Conservation (phyloP, 1,140 invertebrate genomes). For the Drosophila trapezifrons region DNA sequence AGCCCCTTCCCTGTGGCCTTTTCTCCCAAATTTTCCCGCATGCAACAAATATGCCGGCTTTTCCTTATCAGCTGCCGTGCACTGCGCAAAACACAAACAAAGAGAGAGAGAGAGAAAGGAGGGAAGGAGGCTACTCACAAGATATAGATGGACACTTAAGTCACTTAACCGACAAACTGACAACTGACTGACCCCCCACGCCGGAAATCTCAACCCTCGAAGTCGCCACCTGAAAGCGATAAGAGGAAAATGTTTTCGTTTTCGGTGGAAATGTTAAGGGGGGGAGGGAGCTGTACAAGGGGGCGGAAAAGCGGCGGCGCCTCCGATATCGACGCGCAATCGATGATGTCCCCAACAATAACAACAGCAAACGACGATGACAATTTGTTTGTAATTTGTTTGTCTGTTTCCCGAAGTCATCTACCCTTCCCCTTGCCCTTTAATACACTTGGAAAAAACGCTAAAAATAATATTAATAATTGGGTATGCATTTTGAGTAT, state of each 20-base stretch:
- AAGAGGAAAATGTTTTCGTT: constrained; percentile 44
- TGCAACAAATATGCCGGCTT: constrained; percentile 42
- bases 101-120: not conserved
- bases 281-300: too few species aligned
- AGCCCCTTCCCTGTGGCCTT: not conserved
- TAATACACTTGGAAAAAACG: not conserved
- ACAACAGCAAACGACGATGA: constrained; percentile 40
- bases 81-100: constrained; percentile 57
- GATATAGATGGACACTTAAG: constrained; percentile 38
- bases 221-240: constrained; percentile 48
- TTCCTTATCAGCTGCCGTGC: constrained; percentile 54
- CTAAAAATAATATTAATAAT: not conserved
- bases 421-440: not conserved
- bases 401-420: constrained; percentile 31
- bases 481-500: too few species aligned
- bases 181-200: not conserved
- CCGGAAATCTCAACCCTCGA: constrained; percentile 16
- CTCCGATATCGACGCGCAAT: constrained; percentile 38
- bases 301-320: constrained; percentile 15
- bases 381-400: constrained; percentile 83
- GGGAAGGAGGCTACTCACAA: not conserved
- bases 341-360: constrained; percentile 39
- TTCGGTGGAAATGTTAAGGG: not conserved
- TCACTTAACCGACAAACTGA: constrained; percentile 32
- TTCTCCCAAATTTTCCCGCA: not conserved